Evolutionary conservation across 2,797 vertebrate genomes (phyloP), one percentile per base, ranked within the genome.

Genomic region (Falco peregrinus): DNA sequence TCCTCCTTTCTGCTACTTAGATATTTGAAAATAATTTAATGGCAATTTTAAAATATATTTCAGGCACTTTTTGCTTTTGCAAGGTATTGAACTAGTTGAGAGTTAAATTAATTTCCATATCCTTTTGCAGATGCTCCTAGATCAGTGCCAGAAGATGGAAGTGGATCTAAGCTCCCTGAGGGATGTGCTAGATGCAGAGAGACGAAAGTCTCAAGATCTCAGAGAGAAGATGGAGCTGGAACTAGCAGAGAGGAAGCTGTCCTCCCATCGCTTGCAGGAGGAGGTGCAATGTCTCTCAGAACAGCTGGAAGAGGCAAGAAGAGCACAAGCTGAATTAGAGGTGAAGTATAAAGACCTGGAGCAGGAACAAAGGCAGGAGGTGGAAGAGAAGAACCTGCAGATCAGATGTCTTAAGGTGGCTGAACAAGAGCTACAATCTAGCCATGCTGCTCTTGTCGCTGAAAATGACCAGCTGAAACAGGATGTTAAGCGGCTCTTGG

Each of bases 121-220:
- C 16, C 54, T 87, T 91, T 82, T 79, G 35, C 97, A 99, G 99
- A 97, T 97, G 60, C 97, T 99, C 60, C 98, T 98, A 10, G 96
- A 98, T 87, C 98, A 99, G 95, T 99, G 99, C 96, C 98, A 98
- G 91, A 97, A 98, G 96, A 98, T 99, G 97, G 99, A 99, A 94
- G 88, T 97, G 81, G 99, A 99, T 80, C 95, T 98, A 39, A 95
- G 74, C 8, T 98, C 98, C 54, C 80, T 98, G 43, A 87, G 84
- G 43, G 97, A 80, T 57, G 87, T 78, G 37, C 88, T 98, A 37
- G 98, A 98, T 92, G 96, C 97, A 33, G 98, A 99, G 95, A 97
- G 96, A 96, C 96, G 50, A 15, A 80, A 89, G 18, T 95, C 84
- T 29, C 97, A 3, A 63, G 33, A 37, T 82, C 53, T 96, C 18